Percentiles rank a stretch among this genome's conserved stretches.
phyloP scores from a whole-genome alignment of 2,113 vertebrate genomes.

The Rhynchopsitta pachyrhyncha region DNA sequence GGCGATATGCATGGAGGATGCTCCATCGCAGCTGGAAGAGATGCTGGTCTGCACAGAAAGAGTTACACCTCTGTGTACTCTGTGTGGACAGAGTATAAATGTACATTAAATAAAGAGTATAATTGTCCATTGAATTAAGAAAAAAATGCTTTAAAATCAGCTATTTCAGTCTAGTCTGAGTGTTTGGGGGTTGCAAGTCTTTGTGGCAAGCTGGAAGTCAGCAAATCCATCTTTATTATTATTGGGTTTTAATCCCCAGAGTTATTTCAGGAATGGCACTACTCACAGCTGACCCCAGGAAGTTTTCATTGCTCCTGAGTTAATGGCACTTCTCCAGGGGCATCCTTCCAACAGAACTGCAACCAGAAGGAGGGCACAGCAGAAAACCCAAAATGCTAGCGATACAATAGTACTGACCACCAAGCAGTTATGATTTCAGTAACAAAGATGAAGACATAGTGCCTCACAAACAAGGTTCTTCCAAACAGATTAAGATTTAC shows the following conservation, averaged over 20 bases:
- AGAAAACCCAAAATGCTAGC: neutral
- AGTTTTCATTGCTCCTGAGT: neutral
- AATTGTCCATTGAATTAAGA: neutral
- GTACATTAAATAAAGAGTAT: neutral
- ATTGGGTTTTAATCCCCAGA: neutral
- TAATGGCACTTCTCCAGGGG: neutral
- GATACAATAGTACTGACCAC: neutral
- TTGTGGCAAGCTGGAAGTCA: neutral
- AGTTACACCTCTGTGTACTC: rapidly evolving
- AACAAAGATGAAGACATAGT: rapidly evolving
- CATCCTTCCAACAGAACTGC: neutral
- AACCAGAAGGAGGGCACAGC: neutral
- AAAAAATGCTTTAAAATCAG: neutral
- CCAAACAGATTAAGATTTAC: neutral
- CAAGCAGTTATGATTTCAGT: neutral
- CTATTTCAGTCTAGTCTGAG: neutral
- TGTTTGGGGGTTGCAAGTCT: neutral
- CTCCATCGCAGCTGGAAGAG: rapidly evolving
- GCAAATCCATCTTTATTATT: constrained; percentile 8
- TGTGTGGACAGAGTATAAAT: rapidly evolving
- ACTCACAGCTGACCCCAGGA: neutral
- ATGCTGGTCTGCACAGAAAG: neutral
- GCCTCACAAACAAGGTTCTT: neutral
- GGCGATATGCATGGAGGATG: rapidly evolving
- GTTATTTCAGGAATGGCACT: constrained; percentile 33